phyloP scores from a whole-genome alignment of 2,113 vertebrate species.

The Chascanopsetta lugubris region DNA sequence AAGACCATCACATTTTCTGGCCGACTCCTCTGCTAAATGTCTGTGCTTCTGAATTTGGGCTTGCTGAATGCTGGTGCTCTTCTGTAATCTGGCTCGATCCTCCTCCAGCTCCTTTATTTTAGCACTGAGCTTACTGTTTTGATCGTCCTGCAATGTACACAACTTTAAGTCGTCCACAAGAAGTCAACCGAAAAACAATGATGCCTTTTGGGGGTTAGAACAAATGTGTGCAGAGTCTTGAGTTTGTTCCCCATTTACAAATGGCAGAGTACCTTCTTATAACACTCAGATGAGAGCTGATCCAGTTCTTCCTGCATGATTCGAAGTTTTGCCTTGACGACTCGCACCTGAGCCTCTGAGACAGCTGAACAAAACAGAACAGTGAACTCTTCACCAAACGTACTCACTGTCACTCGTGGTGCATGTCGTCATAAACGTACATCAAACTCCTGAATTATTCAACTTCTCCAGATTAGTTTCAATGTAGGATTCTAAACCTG shows the following conservation, averaged over 20 bases:
- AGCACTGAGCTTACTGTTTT: slow-evolving; percentile 82
- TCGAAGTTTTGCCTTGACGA: slow-evolving; percentile 90
- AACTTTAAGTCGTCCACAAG: not conserved
- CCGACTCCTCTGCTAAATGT: slow-evolving; percentile 84
- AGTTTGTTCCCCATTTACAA: not conserved
- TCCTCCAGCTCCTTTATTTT: slow-evolving; percentile 86
- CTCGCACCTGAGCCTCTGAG: slow-evolving; percentile 88
- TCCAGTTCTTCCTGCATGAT: slow-evolving; percentile 91
- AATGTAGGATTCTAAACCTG: not conserved
- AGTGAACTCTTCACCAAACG: not conserved
- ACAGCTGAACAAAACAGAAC: slow-evolving; percentile 41
- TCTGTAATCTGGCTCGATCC: slow-evolving; percentile 84
- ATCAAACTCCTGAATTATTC: not conserved
- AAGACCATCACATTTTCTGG: slow-evolving; percentile 82
- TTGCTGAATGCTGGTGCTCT: slow-evolving; percentile 80
- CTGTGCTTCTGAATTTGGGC: slow-evolving; percentile 89
- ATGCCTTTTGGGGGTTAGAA: too few species aligned
- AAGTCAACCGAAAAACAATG: not conserved
- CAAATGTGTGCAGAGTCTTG: not conserved
- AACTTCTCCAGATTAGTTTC: not conserved
- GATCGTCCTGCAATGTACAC: slow-evolving; percentile 84
- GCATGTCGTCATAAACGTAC: not conserved
- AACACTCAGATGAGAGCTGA: slow-evolving; percentile 83
- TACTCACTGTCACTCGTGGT: not conserved
- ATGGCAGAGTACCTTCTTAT: slow-evolving; percentile 85